Evolutionary conservation across 2,888 invertebrate species (phyloP), one percentile per base, ranked within the genome.

Genomic region (Ypsolopha sequella): DNA sequence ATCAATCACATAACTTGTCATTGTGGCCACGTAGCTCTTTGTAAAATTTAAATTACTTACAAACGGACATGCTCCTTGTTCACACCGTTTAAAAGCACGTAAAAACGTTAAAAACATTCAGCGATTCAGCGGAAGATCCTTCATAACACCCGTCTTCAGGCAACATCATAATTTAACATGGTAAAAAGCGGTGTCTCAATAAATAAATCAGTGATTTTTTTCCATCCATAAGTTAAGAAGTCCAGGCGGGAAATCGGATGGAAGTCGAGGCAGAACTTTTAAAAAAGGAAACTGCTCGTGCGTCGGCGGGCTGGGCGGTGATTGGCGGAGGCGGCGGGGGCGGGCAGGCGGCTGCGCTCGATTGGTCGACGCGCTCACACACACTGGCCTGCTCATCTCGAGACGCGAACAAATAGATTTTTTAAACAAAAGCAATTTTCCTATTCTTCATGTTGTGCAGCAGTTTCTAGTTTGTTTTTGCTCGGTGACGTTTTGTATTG

Each of bases 351-450:
- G 68, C 63, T 62, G 68, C 71, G 60, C 70, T 70, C 71, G 64
- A 84, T 86, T 84, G 85, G 82, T 62, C 66, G 65, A 62, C 62
- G 65, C 69, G 63, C 64, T 70, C 77, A 76, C 80, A 73, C 66
- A 35, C 67, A 73, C 76, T 75, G 75, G 75, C 80, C 80, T 80
- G 76, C 68, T 76, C 84, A 76, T 80, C 84, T 81, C 78, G 73
- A 76, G 74, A 77, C 74, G 70, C 74, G 74, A 80, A 81, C 84
- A 80, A 84, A 84, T 82, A 84, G 80, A 80, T 84, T 84, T 85
- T 85, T 84, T 80, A 80, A 81, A 84, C 81, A 80, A 84, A 82
- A 82, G 80, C 78, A 84, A 86, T 85, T 86, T 86, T 86, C 82
- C 86, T 85, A 86, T 84, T 82, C 80, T 86, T 85, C 82, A 84